These are phyloP conservation scores for Ptychoptera contaminata DNA, from an alignment of 2,888 invertebrate species.

Conservation along the genomic window DNA sequence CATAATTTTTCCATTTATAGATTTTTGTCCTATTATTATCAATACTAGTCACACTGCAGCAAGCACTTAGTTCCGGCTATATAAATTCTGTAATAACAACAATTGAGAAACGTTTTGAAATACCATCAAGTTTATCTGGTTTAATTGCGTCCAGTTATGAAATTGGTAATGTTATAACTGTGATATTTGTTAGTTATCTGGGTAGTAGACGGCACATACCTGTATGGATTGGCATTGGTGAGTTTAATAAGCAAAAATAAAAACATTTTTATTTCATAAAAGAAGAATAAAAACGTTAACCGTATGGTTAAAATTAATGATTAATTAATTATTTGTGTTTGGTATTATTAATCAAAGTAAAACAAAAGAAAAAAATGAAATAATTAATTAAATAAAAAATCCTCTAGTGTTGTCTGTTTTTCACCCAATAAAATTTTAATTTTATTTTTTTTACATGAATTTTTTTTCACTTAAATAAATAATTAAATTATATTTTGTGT, in stretches of 20 bases:
- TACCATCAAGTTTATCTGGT: slow-evolving; percentile 84
- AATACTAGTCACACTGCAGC: slow-evolving; percentile 78
- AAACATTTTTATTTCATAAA: too few species aligned
- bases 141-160: slow-evolving; percentile 89
- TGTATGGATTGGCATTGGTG: slow-evolving; percentile 85
- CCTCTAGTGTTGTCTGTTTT: too few species aligned
- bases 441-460: too few species aligned
- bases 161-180: slow-evolving; percentile 88
- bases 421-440: too few species aligned
- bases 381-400: too few species aligned
- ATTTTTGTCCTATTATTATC: slow-evolving; percentile 80
- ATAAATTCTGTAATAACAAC: slow-evolving; percentile 94
- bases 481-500: too few species aligned
- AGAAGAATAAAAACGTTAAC: too few species aligned
- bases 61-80: slow-evolving; percentile 80
- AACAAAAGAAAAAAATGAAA: too few species aligned
- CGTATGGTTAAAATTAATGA: too few species aligned
- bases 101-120: slow-evolving; percentile 88
- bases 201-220: slow-evolving; percentile 86
- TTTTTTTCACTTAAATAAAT: too few species aligned
- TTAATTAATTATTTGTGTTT: too few species aligned
- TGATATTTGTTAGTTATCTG: slow-evolving; percentile 89
- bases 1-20: slow-evolving; percentile 27
- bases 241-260: slow-evolving; percentile 16
- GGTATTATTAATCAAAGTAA: too few species aligned